Base-by-base conservation (phyloP, 2,113 vertebrate genomes). In the Falcunculus frontatus region DNA sequence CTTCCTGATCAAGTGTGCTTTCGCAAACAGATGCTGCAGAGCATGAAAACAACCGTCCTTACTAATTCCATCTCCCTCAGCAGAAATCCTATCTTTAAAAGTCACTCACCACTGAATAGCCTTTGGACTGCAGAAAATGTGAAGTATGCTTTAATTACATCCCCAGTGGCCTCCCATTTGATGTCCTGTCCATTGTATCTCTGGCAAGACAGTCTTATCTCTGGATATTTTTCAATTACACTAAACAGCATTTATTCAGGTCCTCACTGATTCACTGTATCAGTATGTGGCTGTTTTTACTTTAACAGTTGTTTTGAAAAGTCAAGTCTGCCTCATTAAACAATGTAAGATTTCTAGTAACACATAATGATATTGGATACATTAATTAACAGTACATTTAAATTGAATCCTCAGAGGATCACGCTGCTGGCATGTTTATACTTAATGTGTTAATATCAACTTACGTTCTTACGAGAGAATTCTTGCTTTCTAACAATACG, bases 301-400 rank as follows among this genome's bases (percentile, higher is more conserved):
- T 90, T 85, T 62, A 79, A 42, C 16, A 4, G 2, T 89, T 84
- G 91, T 93, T 88, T 63, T 64, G 87, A 95, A 94, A 96, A 89
- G 52, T 81, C 94, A 97, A 97, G 87, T 83, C 90, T 96, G 65
- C 81, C 91, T 96, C 94, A 97, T 96, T 97, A 97, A 97, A 84
- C 44, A 94, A 80, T 41, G 73, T 89, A 96, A 74, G 89, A 76
- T 94, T 96, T 96, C 79, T 93, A 94, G 78, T 82, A 91, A 91
- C 50, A 35, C 69, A 79, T 72, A 91, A 77, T 77, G 90, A 87
- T 65, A 95, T 92, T 78, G 75, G 67, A 63, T 69, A 95, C 73
- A 84, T 93, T 96, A 97, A 97, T 96, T 96, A 97, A 96, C 77
- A 76, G 91, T 76, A 84, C 21, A 95, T 96, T 97, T 94, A 95